Evolutionary conservation across 2,888 invertebrate species (phyloP), one percentile per base, ranked within the genome.

Genomic region (Drosophila algonquin): DNA sequence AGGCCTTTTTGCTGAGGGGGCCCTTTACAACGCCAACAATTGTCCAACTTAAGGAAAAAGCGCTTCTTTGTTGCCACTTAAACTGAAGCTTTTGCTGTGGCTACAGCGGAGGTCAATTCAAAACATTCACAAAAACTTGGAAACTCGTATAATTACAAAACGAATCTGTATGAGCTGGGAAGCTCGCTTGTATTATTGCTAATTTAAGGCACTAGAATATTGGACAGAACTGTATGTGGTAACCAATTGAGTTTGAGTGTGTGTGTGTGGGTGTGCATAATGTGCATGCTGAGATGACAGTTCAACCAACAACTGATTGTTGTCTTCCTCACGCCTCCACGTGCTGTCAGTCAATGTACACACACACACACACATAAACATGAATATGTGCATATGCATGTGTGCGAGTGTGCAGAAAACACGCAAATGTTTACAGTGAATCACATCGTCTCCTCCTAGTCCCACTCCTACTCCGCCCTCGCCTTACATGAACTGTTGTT

Each of bases 51-150:
- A 24, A 67, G 56, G 65, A 67, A 67, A 68, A 68, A 67, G 65
- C 65, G 50, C 56, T 56, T 67, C 65, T 67, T 67, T 67, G 68
- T 67, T 50, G 68, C 55, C 48, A 65, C 48, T 63, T 44, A 48
- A 55, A 40, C 40, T 40, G 7, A 40, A 40, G 40, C 35, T 35
- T 12, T 35, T 0, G 35, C 35, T 35, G 35, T 24, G 5, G 24
- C 24, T 24, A 48, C 50, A 52, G 45, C 16, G 5, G 51, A 51
- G 63, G 51, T 63, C 45, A 52, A 64, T n/a, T 2, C 40, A 51
- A 58, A 50, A 21, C 14, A 4, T 6, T 1, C 14, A 52, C 21
- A 21, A 21, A 16, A 51, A 51, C 8, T 44, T 45, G 27, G 40
- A 48, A 35, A 35, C 8, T 30, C 7, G 8, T 30, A 30, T 8